A percentile compares a stretch with the other conserved stretches of the same genome.
phyloP scores from a whole-genome alignment of 2,888 invertebrate genomes.

The Caenorhabditis imperialis region DNA sequence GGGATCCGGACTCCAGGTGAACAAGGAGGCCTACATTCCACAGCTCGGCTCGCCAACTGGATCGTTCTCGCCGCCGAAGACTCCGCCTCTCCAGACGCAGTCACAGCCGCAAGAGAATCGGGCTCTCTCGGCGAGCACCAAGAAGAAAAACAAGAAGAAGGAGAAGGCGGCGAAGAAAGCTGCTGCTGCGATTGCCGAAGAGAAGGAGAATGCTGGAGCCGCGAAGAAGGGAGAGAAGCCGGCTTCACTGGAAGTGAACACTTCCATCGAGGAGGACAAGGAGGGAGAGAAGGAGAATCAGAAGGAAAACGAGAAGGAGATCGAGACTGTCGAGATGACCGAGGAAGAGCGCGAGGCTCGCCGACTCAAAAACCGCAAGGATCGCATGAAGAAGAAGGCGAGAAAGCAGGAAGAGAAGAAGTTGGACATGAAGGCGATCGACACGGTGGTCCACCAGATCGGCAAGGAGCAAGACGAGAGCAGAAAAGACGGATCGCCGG shows the following conservation, averaged over 20 bases:
- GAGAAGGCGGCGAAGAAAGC: slow-evolving; percentile 4
- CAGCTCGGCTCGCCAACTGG: not conserved
- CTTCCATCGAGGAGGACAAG: slow-evolving; percentile 21
- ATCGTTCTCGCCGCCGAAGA: not conserved
- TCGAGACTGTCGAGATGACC: slow-evolving; percentile 11
- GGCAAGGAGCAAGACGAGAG: not conserved
- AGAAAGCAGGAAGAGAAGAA: slow-evolving; percentile 25
- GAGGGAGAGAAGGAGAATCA: slow-evolving; percentile 16
- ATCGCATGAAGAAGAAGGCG: slow-evolving; percentile 19
- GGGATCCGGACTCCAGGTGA: not conserved
- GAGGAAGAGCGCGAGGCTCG: slow-evolving; percentile 26
- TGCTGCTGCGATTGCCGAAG: not conserved
- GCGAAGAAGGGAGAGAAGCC: slow-evolving; percentile 5
- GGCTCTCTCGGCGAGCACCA: not conserved
- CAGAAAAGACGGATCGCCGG: not conserved
- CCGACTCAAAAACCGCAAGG: slow-evolving; percentile 25
- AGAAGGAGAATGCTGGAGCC: not conserved
- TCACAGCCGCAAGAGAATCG: not conserved
- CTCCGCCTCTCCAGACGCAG: not conserved
- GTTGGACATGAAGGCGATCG: not conserved
- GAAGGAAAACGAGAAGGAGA: slow-evolving; percentile 18
- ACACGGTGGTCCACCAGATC: not conserved
- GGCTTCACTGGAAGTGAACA: slow-evolving; percentile 7
- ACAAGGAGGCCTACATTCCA: not conserved
- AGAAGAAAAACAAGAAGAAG: slow-evolving; percentile 9